Conservation (phyloP, 2,113 vertebrate species). For the Nibea coibor region DNA sequence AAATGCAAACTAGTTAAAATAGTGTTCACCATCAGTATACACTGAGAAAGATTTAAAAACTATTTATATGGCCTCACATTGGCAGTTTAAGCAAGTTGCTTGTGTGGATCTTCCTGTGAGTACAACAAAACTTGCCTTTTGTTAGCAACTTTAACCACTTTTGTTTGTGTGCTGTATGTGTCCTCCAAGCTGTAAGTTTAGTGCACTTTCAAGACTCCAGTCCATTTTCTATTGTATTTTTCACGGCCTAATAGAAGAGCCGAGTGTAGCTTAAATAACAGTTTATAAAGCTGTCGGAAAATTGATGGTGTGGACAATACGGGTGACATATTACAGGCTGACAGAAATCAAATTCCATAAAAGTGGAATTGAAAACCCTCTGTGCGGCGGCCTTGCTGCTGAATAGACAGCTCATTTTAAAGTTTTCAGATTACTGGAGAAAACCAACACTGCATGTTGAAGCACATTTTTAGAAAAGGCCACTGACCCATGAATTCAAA, state of each 20-base stretch:
- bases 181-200: conserved; percentile 38
- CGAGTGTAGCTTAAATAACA: conserved; percentile 85
- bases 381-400: conserved; percentile 72
- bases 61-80: background rate
- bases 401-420: conserved; percentile 81
- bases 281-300: conserved; percentile 87
- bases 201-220: conserved; percentile 59
- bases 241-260: conserved; percentile 80
- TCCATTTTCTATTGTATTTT: conserved; percentile 83
- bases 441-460: conserved; percentile 65
- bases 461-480: conserved; percentile 58
- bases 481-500: conserved; percentile 30
- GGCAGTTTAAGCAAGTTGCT: background rate
- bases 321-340: conserved; percentile 84
- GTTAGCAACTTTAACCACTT: conserved; percentile 30
- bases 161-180: conserved; percentile 7
- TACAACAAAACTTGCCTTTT: background rate
- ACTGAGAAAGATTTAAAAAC: too few species aligned
- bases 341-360: conserved; percentile 88
- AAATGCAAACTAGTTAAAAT: too few species aligned
- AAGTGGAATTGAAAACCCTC: conserved; percentile 86
- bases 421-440: conserved; percentile 73
- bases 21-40: too few species aligned
- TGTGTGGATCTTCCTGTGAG: background rate
- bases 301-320: conserved; percentile 84